Base-by-base conservation (phyloP, 2,113 vertebrate genomes). In the Sapajus apella region DNA sequence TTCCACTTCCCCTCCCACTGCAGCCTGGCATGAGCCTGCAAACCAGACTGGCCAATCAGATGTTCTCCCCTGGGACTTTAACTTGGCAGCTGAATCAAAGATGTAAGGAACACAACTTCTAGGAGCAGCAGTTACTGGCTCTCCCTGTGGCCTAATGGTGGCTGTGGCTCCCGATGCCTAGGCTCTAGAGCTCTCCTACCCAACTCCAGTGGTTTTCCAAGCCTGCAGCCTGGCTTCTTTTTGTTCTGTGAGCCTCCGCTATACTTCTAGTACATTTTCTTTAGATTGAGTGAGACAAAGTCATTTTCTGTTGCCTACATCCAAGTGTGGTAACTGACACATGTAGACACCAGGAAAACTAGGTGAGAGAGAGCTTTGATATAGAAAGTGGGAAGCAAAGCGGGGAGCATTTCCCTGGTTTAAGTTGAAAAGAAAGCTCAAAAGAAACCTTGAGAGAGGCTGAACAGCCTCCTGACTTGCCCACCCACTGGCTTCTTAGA, bases 81-180 rank as follows among this genome's bases (percentile, higher is more conserved):
- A 3, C 43, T 17, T 58, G 43, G 20, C 27, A 7, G 56, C 8
- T 61, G 72, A 68, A 7, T 30, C 12, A 18, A 40, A 73, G 79
- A 72, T 6, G 27, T 40, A 20, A 32, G 52, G 37, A 27, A 43
- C 66, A 3, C 10, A 11, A 8, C 68, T 30, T 61, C 8, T 16
- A 10, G 37, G 30, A 56, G 12, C 37, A 45, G 13, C 16, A 43
- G 17, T 43, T 6, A 47, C 23, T 0, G 61, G 27, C 66, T 37
- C 4, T 64, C 43, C 0, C 40, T 61, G 9, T 2, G 0, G 50
- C 5, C 2, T 23, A 21, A 30, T 0, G 0, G 68, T 32, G 6
- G 12, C 35, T 52, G 8, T 12, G 47, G 21, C 40, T 52, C 25
- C 81, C 12, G 2, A 20, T 11, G 58, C 81, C 70, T 18, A 3